phyloP scores from a whole-genome alignment of 2,797 vertebrate species.

The Anabacerthia variegaticeps region DNA sequence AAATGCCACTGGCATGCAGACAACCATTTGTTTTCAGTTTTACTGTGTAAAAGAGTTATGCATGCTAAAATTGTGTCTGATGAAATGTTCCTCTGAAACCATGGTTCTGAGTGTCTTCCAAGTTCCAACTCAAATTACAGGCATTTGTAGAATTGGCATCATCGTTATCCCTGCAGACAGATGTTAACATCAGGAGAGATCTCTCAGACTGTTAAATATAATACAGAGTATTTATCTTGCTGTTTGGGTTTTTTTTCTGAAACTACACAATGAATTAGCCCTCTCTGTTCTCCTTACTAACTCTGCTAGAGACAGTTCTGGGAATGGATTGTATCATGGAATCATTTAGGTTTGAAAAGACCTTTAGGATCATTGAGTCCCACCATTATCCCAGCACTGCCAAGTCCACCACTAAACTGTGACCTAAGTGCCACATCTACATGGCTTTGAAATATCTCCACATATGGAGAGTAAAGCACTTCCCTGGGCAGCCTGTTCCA shows the following conservation, averaged over 20 bases:
- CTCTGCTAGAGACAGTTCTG: background rate
- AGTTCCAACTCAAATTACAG: constrained; percentile 51
- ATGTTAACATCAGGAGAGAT: constrained; percentile 24
- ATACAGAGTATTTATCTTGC: background rate
- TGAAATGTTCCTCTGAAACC: constrained; percentile 30
- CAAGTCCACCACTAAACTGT: background rate
- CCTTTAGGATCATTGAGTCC: background rate
- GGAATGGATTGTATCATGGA: background rate
- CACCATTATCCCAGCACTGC: background rate
- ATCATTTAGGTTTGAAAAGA: background rate
- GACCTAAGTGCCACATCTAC: background rate
- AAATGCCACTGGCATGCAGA: constrained; percentile 46
- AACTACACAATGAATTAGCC: background rate
- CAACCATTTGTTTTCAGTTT: constrained; percentile 67
- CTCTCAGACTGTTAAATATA: background rate
- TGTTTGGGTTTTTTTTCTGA: background rate
- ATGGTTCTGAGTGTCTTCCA: background rate
- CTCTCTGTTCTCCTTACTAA: background rate
- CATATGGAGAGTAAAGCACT: background rate
- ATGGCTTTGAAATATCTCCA: background rate
- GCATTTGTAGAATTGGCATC: constrained; percentile 32
- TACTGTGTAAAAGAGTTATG: constrained; percentile 12
- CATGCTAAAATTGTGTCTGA: constrained; percentile 26
- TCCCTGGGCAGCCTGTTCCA: background rate
- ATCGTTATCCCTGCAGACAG: background rate